Evolutionary conservation across 2,888 invertebrate genomes (phyloP).

Genomic region (Agrotis puta): DNA sequence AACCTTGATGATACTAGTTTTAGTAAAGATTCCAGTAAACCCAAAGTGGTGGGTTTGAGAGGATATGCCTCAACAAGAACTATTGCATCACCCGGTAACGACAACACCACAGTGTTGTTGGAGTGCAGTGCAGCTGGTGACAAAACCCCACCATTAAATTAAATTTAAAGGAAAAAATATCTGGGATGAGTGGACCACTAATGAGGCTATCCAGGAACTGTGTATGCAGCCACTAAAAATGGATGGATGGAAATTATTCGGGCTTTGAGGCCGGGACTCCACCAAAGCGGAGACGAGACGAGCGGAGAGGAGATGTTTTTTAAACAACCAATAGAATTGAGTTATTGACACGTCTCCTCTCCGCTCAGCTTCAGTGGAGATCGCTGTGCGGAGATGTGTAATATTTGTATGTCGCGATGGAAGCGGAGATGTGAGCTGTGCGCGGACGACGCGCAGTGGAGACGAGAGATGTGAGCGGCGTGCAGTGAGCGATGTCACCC

Average conservation of each 20-base stretch:
- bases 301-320: too few relatives aligned
- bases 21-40: conserved; percentile 2
- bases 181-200: neutral
- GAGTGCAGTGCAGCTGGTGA: conserved; percentile 6
- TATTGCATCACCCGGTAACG: conserved; percentile 6
- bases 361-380: too few relatives aligned
- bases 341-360: too few relatives aligned
- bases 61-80: conserved; percentile 3
- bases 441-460: too few relatives aligned
- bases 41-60: conserved; percentile 4
- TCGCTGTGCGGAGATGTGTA: too few relatives aligned
- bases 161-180: neutral
- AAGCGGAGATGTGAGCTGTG: too few relatives aligned
- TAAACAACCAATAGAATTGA: too few relatives aligned
- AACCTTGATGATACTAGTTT: conserved; percentile 3
- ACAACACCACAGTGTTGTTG: neutral
- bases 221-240: neutral
- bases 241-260: neutral
- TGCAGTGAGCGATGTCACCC: too few relatives aligned
- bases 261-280: too few relatives aligned
- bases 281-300: too few relatives aligned
- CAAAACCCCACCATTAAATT: conserved; percentile 1
- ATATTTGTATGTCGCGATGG: too few relatives aligned
- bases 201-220: neutral
- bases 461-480: too few relatives aligned